A percentile compares a stretch with the other conserved stretches of the same genome.
Evolutionary conservation across 2,888 invertebrate genomes (phyloP).

Genomic region (Tupiocoris notatus): DNA sequence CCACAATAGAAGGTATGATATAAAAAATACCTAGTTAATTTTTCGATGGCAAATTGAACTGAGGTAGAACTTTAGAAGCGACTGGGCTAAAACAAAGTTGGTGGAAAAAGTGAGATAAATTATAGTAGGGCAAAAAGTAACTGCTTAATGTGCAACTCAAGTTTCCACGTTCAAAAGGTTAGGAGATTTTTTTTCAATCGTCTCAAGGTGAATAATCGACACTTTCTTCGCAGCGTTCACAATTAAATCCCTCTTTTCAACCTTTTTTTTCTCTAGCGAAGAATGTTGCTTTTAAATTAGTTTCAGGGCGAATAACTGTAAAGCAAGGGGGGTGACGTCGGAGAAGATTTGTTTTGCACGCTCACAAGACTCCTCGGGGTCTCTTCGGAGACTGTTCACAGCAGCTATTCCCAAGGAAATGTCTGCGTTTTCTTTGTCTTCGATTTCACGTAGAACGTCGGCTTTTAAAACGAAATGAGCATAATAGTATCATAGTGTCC

Average conservation of each 20-base stretch:
- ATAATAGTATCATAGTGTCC: not conserved
- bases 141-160: too few relatives aligned
- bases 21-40: too few relatives aligned
- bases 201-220: not conserved
- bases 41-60: too few relatives aligned
- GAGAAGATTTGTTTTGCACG: not conserved
- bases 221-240: not conserved
- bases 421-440: not conserved
- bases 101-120: too few relatives aligned
- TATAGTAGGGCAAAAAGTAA: too few relatives aligned
- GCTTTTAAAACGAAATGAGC: too few relatives aligned
- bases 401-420: too few relatives aligned
- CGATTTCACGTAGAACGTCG: not conserved
- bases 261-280: not conserved
- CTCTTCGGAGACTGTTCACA: too few relatives aligned
- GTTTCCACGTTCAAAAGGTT: too few relatives aligned
- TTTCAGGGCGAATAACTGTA: not conserved
- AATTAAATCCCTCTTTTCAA: not conserved
- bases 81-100: too few relatives aligned
- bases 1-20: too few relatives aligned
- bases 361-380: not conserved
- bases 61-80: too few relatives aligned
- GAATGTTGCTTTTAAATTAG: not conserved
- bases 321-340: not conserved
- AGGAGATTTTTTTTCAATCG: not conserved